Evolutionary conservation across 2,113 vertebrate species (phyloP).

Genomic region (Erythrolamprus reginae): DNA sequence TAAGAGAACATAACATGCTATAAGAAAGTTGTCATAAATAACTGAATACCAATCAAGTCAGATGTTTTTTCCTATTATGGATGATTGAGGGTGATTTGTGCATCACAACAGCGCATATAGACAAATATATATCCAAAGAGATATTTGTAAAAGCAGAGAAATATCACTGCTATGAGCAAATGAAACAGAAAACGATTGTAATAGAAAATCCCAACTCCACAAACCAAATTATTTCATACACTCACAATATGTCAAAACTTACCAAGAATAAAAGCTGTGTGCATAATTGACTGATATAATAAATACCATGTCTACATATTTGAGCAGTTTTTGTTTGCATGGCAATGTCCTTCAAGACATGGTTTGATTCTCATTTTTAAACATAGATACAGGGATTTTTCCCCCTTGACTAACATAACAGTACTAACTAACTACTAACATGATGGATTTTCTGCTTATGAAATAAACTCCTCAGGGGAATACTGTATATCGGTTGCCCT

Average conservation of each 20-base stretch:
- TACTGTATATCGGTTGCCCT: not conserved
- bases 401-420: not conserved
- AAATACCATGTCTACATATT: not conserved
- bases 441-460: not conserved
- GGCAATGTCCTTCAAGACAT: too few relatives aligned
- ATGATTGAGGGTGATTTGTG: not conserved
- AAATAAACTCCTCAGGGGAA: not conserved
- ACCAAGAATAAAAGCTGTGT: not conserved
- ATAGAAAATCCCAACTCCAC: not conserved
- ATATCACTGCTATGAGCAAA: not conserved
- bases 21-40: not conserved
- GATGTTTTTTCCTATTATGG: not conserved
- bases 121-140: not conserved
- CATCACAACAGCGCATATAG: not conserved
- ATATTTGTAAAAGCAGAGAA: constrained; percentile 3
- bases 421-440: not conserved
- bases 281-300: not conserved
- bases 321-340: too few relatives aligned
- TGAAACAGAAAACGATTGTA: constrained; percentile 7
- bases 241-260: not conserved
- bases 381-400: not conserved
- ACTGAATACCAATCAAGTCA: not conserved
- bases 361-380: not conserved
- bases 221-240: not conserved
- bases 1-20: not conserved